Evolutionary conservation across 2,797 vertebrate species (phyloP), one percentile per base, ranked within the genome.

Genomic region (Ctenopoma kingsleyae): DNA sequence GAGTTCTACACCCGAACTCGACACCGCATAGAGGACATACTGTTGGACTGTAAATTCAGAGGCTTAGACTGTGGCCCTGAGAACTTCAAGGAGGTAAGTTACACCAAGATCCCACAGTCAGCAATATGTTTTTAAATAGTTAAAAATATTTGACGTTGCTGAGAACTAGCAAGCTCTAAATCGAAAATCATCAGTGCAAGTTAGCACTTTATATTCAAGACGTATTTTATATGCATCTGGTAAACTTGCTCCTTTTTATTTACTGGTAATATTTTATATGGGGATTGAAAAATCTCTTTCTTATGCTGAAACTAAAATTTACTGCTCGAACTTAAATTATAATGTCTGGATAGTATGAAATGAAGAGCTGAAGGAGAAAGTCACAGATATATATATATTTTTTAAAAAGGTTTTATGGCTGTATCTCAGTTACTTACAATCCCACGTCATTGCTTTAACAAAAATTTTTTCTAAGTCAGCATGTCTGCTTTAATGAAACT

Each of bases 21-120:
- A 40, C 96, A 98, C 86, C 95, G 92, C 76, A 95, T 99, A 16
- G 96, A 97, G 32, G 97, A 99, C 57, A 99, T 99, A 93, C 92
- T 99, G 89, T 93, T 99, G 76, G 95, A 96, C 63, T 99, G 98
- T 71, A 89, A 80, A 54, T 99, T 95, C 87, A 94, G 94, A 8
- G 95, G 97, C 36, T 57, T 87, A 30, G 95, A 91, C 9, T 99
- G 98, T 0, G 95, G 96, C 23, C 88, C 95, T 0, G 90, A 96
- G 27, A 91, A 94, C 91, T 99, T 99, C 71, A 92, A 82, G 22
- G 95, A 95, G 97, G 98, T 99, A 84, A 72, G 80, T 50, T 5
- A 35, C 41, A 32, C 15, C 12, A 4, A 49, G 5, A 64, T 3
- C 23, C n/a, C 48, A 13, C 8, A 3, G 25, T 1, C 0, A 67